Evolutionary conservation across 1,140 invertebrate genomes (phyloP), one percentile per base, ranked within the genome.

Genomic region (Leptinotarsa undecemlineata): DNA sequence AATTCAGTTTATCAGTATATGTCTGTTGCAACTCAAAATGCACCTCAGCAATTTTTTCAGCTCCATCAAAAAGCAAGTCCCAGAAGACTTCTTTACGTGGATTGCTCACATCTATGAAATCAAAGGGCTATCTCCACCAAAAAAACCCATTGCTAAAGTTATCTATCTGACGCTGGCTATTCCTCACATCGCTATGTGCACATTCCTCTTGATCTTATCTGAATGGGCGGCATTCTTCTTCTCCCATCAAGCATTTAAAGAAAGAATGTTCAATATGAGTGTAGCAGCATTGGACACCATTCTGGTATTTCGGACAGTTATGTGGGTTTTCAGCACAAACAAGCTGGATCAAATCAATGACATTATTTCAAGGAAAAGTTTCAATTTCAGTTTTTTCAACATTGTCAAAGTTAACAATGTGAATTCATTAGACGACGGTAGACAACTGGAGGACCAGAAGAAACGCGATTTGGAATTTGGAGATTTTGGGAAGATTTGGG

Each of bases 191-290:
- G 42, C 26, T 3, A 61, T 62, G 51, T 69, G 33, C n/a, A 42
- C 61, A 8, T 60, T 61, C 21, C 13, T 72, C 13, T 23, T 47
- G 60, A 64, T 61, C 11, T 8, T 11, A 0, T 26, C 51, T 20
- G 70, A 72, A 72, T 62, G 57, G 70, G 3, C 20, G 15, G 57
- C 8, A 4, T 48, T 72, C 21, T 14, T 33, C 13, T 61, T 20
- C 20, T 21, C 17, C 51, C 15, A 63, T 17, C 21, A 72, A 61
- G 21, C 0, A 20, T 72, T 72, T 1, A 72, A 64, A 61, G 21
- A 20, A 17, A 42, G 19, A 15, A 72, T 72, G 70, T 21, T 21
- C 13, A 72, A 57, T 21, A 57, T 72, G 14, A 64, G 70, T 48
- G 2, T 62, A n/a, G 14, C 26, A 6, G 26, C 51, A 13, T 21